Conservation (phyloP, 2,113 vertebrate species). For the Dromiciops gliroides region DNA sequence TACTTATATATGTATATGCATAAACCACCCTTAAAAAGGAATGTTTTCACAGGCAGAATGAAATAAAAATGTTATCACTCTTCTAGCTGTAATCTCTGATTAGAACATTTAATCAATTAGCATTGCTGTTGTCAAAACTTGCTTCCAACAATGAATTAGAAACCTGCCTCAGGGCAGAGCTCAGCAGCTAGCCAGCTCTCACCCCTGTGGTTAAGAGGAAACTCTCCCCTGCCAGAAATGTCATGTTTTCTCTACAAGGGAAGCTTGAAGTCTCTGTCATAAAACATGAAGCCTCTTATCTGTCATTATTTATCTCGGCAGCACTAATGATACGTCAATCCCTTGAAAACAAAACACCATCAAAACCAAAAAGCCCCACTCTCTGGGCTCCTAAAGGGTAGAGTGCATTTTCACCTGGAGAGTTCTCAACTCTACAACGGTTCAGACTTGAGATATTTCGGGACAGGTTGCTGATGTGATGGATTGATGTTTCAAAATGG, state of each 20-base stretch:
- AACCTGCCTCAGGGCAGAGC: constrained; percentile 68
- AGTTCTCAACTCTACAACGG: not conserved
- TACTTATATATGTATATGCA: constrained; percentile 22
- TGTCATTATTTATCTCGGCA: constrained; percentile 68
- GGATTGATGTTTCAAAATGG: not conserved
- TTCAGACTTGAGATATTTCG: not conserved
- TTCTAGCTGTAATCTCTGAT: constrained; percentile 83
- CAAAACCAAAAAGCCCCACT: not conserved
- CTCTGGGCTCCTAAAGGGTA: not conserved
- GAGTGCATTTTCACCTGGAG: not conserved
- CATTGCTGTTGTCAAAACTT: constrained; percentile 87
- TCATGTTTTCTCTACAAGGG: constrained; percentile 73
- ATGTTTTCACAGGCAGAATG: constrained; percentile 44
- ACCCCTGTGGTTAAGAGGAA: constrained; percentile 67
- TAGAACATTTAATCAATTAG: constrained; percentile 89
- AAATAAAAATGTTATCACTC: constrained; percentile 78
- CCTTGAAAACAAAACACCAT: not conserved
- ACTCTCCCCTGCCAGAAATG: constrained; percentile 79
- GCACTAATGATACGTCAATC: constrained; percentile 72
- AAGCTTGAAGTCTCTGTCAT: constrained; percentile 62
- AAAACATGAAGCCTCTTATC: constrained; percentile 72
- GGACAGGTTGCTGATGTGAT: not conserved
- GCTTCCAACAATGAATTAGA: constrained; percentile 81
- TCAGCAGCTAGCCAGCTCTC: constrained; percentile 57
- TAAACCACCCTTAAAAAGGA: constrained; percentile 63